Evolutionary conservation across 2,113 vertebrate species (phyloP), one percentile per base, ranked within the genome.

Genomic region (Meleagris gallopavo): DNA sequence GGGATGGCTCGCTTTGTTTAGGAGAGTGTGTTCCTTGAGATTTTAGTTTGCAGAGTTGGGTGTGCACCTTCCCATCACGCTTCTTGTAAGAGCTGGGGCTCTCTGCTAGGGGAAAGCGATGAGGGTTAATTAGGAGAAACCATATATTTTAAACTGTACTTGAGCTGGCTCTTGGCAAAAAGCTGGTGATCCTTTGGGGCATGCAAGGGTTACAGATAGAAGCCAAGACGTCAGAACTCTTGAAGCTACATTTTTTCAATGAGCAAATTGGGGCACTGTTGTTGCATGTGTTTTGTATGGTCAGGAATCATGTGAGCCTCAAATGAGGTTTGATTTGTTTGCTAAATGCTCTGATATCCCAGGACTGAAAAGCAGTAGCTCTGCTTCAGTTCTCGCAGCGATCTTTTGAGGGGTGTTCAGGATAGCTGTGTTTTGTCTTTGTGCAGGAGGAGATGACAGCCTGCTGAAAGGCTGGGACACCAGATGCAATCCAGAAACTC

Each of bases 381-480:
- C 16, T 61, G 38, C 27, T 41, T 54, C n/a, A 1, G 64, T 16
- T 52, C 58, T 17, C 27, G 43, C 3, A 2, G 25, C 25, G 48
- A 4, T 16, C 10, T 0, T 9, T 25, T 43, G 69, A 38, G 2
- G n/a, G 72, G 41, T n/a, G 64, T 36, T 77, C 11, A 52, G 71
- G 62, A n/a, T 70, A 12, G 43, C 41, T 2, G 2, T 8, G n/a
- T 29, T 88, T 34, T 93, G 43, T 69, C 48, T 7, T 60, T 34
- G 70, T 71, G 25, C 95, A 99, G 99, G 99, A 52, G 99, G 99
- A 20, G 99, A 99, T n/a, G 99, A 99, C 88, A 98, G 97, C 77
- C 98, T 98, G 86, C 97, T 99, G 6, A 99, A 98, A 89, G 99
- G 98, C 91, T 99, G 99, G 99, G 99, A 99, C 96, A 98, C 98